Percentiles rank a stretch among this genome's conserved stretches.
phyloP scores from a whole-genome alignment of 1,140 invertebrate species.

The Pissodes strobi region DNA sequence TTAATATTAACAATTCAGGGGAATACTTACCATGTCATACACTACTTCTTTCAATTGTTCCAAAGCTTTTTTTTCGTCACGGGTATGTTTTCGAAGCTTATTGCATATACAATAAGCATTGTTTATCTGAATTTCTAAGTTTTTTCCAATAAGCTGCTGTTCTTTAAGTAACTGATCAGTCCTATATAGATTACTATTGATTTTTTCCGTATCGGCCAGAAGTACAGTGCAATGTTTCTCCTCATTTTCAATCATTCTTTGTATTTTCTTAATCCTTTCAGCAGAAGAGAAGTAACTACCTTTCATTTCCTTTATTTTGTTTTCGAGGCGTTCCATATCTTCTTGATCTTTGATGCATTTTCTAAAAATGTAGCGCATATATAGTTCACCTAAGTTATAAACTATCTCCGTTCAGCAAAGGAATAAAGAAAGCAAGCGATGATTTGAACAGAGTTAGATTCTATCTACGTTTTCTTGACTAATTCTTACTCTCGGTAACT shows the following conservation, averaged over 20 bases:
- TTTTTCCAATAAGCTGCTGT: slow-evolving; percentile 38
- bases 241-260: slow-evolving; percentile 44
- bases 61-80: slow-evolving; percentile 49
- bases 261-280: slow-evolving; percentile 42
- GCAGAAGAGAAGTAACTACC: slow-evolving; percentile 31
- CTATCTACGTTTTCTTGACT: too few relatives aligned
- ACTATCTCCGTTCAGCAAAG: too few relatives aligned
- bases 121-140: slow-evolving; percentile 41
- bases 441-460: too few relatives aligned
- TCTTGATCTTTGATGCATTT: slow-evolving; percentile 32
- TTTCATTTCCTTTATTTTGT: slow-evolving; percentile 40
- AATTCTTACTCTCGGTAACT: too few relatives aligned
- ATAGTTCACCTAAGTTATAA: too few relatives aligned
- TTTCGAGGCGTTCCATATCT: slow-evolving; percentile 36
- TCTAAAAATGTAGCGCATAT: too few relatives aligned
- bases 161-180: slow-evolving; percentile 40
- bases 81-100: slow-evolving; percentile 43
- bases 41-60: slow-evolving; percentile 53
- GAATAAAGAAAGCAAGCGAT: too few relatives aligned
- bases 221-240: slow-evolving; percentile 40
- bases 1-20: too few relatives aligned
- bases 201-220: slow-evolving; percentile 40
- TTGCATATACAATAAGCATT: slow-evolving; percentile 35
- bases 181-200: slow-evolving; percentile 43
- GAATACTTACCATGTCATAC: too few relatives aligned